Evolutionary conservation across 1,140 invertebrate species (phyloP), one percentile per base, ranked within the genome.

Genomic region (Heliconius melpomene): DNA sequence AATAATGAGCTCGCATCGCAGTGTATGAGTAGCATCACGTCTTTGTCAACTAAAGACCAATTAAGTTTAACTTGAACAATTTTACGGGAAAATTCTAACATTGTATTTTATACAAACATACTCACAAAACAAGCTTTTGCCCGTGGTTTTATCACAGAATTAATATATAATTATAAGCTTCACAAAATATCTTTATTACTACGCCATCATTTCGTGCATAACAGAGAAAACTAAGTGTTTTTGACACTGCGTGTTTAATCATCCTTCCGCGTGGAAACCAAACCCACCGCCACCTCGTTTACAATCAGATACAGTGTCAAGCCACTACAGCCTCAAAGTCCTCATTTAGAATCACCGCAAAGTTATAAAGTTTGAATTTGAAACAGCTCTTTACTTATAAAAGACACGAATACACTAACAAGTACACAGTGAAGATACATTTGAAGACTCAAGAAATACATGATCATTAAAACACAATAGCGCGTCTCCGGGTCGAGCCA

Each of bases 391-490:
- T 16, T 50, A 50, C 50, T 50, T 50, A 50, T 52, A 52, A 7
- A 52, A 40, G 8, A 40, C 11, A 6, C 7, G n/a, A 18, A 52
- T 11, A 52, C 50, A 18, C 9, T 66, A 29, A 66, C 23, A 66
- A 16, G 9, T 26, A 26, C 3, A 13, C 23, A 57, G 23, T 66
- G 11, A 9, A 16, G 23, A 66, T 23, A 66, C 26, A 66, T 66
- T 66, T 23, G 23, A 66, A 66, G n/a, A 66, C 11, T 29, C 23
- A 66, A 26, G 23, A 66, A 66, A 66, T 66, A 26, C 16, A 26
- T 66, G 23, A 66, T 66, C 57, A 66, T 66, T 66, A 66, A 66
- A 66, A 26, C 9, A 66, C 57, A 66, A 66, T 16, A 66, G 57
- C 57, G 57, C 8, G 3, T 26, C 57, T 66, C 23, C 11, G 54